phyloP scores from a whole-genome alignment of 2,888 invertebrate genomes.

The Leucoptera coffeella region DNA sequence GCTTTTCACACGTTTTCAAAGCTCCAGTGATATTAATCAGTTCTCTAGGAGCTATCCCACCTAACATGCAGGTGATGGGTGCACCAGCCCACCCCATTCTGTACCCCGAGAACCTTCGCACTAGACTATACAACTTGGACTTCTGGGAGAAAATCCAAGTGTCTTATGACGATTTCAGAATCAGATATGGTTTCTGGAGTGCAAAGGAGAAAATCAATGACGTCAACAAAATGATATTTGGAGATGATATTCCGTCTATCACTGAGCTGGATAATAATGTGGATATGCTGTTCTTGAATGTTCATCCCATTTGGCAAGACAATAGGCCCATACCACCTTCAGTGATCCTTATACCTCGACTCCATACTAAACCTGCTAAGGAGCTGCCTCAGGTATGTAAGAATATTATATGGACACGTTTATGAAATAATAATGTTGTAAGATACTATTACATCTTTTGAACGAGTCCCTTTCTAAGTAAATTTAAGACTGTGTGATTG shows the following conservation, averaged over 20 bases:
- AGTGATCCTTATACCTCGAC: constrained; percentile 5
- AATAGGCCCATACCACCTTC: constrained; percentile 6
- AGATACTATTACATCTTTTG: no score
- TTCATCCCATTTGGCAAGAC: constrained; percentile 5
- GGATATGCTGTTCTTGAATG: constrained; percentile 7
- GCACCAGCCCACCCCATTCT: constrained; percentile 20
- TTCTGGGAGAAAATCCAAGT: constrained; percentile 9
- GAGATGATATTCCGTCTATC: constrained; percentile 3
- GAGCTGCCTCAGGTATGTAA: constrained; percentile 5
- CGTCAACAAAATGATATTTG: constrained; percentile 4
- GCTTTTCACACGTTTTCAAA: constrained; percentile 21
- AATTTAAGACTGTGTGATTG: no score
- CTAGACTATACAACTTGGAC: constrained; percentile 11
- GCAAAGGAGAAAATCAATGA: background rate
- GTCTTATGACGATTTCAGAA: background rate
- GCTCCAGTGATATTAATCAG: constrained; percentile 26
- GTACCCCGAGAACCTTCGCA: constrained; percentile 15
- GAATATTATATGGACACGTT: background rate
- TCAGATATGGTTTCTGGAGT: background rate
- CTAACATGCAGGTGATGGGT: constrained; percentile 16
- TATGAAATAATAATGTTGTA: no score
- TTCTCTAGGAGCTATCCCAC: constrained; percentile 14
- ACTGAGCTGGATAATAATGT: constrained; percentile 4
- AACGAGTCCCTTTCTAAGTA: no score
- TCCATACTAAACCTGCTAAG: constrained; percentile 6